phyloP scores from a whole-genome alignment of 2,113 vertebrate species.

The Gasterosteus nipponicus region DNA sequence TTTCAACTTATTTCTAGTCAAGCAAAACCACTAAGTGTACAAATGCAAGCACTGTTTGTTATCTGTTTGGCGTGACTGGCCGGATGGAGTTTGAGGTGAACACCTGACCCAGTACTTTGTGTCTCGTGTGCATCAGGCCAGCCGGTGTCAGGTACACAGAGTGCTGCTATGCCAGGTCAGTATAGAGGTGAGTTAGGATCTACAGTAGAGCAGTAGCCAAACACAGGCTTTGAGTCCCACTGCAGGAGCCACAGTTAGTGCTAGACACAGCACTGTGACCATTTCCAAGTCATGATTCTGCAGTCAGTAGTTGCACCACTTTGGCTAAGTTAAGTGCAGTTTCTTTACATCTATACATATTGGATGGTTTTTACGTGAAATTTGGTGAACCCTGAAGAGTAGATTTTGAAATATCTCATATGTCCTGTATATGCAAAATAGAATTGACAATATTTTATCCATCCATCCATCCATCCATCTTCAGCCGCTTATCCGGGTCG shows the following conservation, averaged over 20 bases:
- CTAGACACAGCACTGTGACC: neutral
- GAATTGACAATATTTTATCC: no score
- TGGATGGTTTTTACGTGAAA: no score
- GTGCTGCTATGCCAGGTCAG: neutral
- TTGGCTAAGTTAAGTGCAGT: no score
- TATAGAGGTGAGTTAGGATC: neutral
- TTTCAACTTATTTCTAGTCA: neutral
- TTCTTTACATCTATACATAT: no score
- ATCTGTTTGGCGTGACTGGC: neutral
- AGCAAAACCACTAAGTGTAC: neutral
- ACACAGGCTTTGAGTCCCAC: neutral
- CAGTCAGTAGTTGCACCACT: no score
- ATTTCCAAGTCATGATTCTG: neutral
- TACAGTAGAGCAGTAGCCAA: neutral
- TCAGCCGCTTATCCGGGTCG: no score
- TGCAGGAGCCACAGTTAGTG: neutral
- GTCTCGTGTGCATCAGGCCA: conserved; percentile 26
- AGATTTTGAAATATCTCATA: no score
- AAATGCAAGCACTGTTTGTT: neutral
- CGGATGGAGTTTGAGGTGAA: conserved; percentile 14
- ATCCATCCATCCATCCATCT: no score
- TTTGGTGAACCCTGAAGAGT: no score
- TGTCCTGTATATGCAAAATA: no score
- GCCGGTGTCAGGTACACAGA: conserved; percentile 12
- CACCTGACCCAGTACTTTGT: neutral